Percentiles rank a stretch among this genome's conserved stretches.
Evolutionary conservation across 2,888 invertebrate genomes (phyloP).

Genomic region (Mythimna vitellina): DNA sequence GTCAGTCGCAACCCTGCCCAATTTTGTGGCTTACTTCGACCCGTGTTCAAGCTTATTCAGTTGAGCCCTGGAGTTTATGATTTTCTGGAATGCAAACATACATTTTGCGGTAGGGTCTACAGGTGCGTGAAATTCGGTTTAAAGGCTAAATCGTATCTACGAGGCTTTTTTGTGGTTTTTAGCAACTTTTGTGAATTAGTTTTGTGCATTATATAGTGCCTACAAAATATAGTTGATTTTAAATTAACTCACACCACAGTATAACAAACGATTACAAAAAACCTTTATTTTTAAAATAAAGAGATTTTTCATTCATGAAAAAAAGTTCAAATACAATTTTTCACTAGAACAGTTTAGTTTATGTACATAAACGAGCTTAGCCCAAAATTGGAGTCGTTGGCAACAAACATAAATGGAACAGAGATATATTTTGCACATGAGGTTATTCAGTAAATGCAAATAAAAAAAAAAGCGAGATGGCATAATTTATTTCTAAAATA

Average conservation of each 20-base stretch:
- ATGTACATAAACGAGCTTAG: background rate
- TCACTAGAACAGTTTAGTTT: background rate
- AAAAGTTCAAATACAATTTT: background rate
- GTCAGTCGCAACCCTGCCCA: conserved; percentile 1
- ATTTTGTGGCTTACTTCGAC: conserved; percentile 41
- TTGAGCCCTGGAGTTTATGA: conserved; percentile 28
- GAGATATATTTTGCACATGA: background rate
- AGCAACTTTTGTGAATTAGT: no score
- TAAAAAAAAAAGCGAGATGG: background rate
- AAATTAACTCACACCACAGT: no score
- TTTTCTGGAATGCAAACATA: conserved; percentile 8
- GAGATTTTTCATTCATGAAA: no score
- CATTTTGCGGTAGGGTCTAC: conserved; percentile 11
- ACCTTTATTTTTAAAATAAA: no score
- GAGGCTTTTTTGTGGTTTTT: background rate
- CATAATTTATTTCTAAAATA: background rate
- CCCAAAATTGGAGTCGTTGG: background rate
- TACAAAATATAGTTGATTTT: no score
- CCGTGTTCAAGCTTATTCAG: conserved; percentile 33
- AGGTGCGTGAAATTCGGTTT: background rate
- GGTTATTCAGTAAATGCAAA: background rate
- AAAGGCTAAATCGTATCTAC: background rate
- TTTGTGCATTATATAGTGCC: no score
- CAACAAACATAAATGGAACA: background rate
- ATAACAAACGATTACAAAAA: no score